Conservation (phyloP, 2,797 vertebrate genomes). For the Syngnathus rostellatus region DNA sequence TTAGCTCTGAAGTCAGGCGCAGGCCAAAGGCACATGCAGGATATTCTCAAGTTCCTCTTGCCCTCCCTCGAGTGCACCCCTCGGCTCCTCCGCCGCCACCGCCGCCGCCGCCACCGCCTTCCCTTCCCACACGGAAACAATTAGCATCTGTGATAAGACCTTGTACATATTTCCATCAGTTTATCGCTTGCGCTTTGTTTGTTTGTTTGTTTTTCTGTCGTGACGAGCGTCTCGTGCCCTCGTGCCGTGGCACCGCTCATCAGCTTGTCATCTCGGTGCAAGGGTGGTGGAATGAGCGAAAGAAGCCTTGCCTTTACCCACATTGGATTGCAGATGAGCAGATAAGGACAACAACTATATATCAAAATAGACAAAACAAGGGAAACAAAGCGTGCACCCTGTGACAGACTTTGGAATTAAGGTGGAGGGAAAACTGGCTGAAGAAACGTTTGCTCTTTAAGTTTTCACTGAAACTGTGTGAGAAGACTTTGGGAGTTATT, state of each 20-base stretch:
- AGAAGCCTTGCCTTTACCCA: conserved; percentile 66
- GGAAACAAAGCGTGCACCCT: conserved; percentile 41
- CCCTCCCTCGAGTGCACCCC: conserved; percentile 37
- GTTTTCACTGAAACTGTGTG: background rate
- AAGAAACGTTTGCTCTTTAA: background rate
- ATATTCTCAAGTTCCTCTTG: conserved; percentile 64
- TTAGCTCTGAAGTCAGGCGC: conserved; percentile 59
- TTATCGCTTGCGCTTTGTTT: conserved; percentile 60
- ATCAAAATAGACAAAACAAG: conserved; percentile 58
- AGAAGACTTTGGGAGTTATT: background rate
- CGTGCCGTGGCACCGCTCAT: conserved; percentile 58
- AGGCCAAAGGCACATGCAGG: conserved; percentile 61
- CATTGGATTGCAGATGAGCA: conserved; percentile 64
- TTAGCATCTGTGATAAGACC: conserved; percentile 68
- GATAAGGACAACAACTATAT: conserved; percentile 72
- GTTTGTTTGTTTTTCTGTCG: conserved; percentile 50
- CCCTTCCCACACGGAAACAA: conserved; percentile 61
- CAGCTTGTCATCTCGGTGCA: conserved; percentile 57
- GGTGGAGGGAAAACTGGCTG: conserved; percentile 14
- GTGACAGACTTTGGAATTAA: conserved; percentile 42
- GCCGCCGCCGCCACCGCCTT: conserved; percentile 18
- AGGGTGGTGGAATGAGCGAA: conserved; percentile 38
- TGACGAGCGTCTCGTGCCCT: conserved; percentile 54
- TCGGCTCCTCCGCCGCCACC: conserved; percentile 12
- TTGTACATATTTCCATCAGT: conserved; percentile 65